A percentile compares a stretch with the other conserved stretches of the same genome.
These are phyloP conservation scores for Aethina tumida DNA, from an alignment of 1,140 invertebrate species.

Conservation along the genomic window DNA sequence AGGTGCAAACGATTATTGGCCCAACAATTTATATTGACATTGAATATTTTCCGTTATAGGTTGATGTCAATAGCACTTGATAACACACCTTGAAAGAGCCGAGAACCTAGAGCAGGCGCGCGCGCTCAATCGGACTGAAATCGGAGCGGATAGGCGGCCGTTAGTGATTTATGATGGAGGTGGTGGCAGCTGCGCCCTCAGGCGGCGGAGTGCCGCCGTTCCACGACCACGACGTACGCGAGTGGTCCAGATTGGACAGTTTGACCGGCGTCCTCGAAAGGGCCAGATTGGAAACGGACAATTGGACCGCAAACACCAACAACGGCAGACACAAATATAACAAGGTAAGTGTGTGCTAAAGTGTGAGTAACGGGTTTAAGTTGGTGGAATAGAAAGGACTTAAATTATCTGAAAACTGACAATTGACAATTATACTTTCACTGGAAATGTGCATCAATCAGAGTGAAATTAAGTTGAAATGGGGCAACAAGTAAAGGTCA, in stretches of 20 bases:
- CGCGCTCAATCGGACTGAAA: slow-evolving; percentile 5
- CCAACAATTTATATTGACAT: too few species aligned
- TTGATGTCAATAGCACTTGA: slow-evolving; percentile 27
- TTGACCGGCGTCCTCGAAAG: slow-evolving; percentile 43
- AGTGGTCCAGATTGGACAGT: slow-evolving; percentile 43
- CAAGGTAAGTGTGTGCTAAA: slow-evolving; percentile 41
- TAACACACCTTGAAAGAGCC: slow-evolving; percentile 15
- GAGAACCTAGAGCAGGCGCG: slow-evolving; percentile 6
- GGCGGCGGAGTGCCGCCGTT: slow-evolving; percentile 35
- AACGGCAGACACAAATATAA: slow-evolving; percentile 41
- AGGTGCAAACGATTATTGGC: too few species aligned
- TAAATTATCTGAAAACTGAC: too few species aligned
- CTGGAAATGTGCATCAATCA: too few species aligned
- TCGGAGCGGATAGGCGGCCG: too few species aligned
- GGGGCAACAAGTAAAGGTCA: too few species aligned
- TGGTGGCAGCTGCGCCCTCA: slow-evolving; percentile 37
- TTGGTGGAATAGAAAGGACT: too few species aligned
- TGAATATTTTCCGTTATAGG: slow-evolving; percentile 21
- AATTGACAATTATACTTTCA: too few species aligned
- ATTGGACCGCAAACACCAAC: slow-evolving; percentile 41
- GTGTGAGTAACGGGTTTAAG: too few species aligned
- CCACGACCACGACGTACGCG: slow-evolving; percentile 42
- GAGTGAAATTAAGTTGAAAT: too few species aligned
- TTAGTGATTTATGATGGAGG: too few species aligned
- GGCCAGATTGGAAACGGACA: slow-evolving; percentile 42